phyloP scores from a whole-genome alignment of 2,113 vertebrate species.

The Brachyhypopomus gauderio region DNA sequence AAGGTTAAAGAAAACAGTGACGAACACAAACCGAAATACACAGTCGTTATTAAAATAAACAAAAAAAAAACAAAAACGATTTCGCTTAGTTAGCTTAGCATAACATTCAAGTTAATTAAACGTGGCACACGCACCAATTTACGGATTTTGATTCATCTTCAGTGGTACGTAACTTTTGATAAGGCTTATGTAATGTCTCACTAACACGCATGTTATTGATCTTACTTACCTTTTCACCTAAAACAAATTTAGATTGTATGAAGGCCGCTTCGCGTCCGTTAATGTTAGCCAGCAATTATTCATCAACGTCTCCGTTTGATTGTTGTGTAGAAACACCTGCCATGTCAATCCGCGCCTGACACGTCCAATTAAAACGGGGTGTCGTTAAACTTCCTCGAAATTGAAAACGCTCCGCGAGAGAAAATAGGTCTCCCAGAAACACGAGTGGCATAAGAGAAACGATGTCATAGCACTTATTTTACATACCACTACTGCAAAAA shows the following conservation, averaged over 20 bases:
- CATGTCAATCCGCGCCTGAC: slow-evolving; percentile 43
- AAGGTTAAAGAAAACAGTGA: no score
- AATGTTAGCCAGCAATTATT: background rate
- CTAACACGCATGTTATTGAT: background rate
- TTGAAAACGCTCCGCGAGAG: slow-evolving; percentile 55
- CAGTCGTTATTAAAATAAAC: no score
- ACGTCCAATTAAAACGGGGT: slow-evolving; percentile 31
- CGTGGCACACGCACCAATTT: no score
- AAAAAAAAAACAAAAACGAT: no score
- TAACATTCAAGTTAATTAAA: no score
- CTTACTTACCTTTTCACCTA: slow-evolving; percentile 25
- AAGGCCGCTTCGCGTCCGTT: background rate
- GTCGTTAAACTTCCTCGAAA: background rate
- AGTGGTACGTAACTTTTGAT: background rate
- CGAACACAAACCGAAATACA: no score
- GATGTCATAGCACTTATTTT: no score
- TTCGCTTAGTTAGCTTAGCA: no score
- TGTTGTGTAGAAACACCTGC: slow-evolving; percentile 67
- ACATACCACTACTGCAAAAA: no score
- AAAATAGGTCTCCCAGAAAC: slow-evolving; percentile 58
- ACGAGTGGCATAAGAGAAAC: background rate
- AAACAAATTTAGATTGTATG: slow-evolving; percentile 4
- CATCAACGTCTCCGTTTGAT: slow-evolving; percentile 58
- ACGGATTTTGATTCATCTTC: background rate
- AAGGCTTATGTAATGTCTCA: background rate